A percentile compares a stretch with the other conserved stretches of the same genome.
These are phyloP conservation scores for Patagioenas fasciata DNA, from an alignment of 2,113 vertebrate species.

Conservation along the genomic window DNA sequence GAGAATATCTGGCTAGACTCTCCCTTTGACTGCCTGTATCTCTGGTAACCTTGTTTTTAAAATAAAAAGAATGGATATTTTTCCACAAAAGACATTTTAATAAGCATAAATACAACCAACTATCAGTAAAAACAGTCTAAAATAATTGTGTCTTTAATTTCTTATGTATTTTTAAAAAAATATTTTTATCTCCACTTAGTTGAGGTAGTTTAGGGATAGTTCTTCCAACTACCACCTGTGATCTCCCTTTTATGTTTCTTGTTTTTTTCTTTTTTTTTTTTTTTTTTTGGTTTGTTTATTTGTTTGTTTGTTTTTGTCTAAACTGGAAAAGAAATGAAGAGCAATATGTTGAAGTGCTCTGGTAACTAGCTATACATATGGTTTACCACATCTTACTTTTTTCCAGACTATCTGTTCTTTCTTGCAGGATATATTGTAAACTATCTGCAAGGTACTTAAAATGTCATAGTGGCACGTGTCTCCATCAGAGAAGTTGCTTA, in stretches of 20 bases:
- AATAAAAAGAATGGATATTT: neutral
- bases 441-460: neutral
- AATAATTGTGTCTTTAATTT: neutral
- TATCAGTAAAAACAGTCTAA: too few species aligned
- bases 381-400: neutral
- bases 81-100: neutral
- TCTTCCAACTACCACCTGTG: neutral
- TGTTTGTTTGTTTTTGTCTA: too few species aligned
- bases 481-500: neutral
- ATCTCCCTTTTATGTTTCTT: fast-evolving
- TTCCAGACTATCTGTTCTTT: neutral
- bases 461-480: neutral
- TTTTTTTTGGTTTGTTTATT: neutral
- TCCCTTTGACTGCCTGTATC: neutral
- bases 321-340: neutral
- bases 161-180: neutral
- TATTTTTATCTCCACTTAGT: neutral
- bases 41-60: neutral
- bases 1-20: neutral
- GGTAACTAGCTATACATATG: neutral
- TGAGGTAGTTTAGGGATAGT: neutral
- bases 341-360: neutral
- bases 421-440: neutral
- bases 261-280: neutral
- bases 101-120: neutral